Conservation (phyloP, 2,113 vertebrate species). For the Trachemys scripta region DNA sequence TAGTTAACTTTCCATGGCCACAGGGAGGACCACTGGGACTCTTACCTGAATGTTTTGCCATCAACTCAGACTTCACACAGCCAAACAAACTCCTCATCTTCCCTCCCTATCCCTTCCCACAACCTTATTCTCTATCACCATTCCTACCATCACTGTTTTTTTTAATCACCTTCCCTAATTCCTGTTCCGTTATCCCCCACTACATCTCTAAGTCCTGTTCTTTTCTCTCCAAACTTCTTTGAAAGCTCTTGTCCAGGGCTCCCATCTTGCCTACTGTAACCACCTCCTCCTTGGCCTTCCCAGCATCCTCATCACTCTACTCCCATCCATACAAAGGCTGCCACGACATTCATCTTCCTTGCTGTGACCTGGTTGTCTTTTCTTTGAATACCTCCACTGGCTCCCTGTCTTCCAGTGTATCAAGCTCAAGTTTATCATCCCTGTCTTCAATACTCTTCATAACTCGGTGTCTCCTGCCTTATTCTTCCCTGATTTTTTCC, state of each 20-base stretch:
- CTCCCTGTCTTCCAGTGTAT: background rate
- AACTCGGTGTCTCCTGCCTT: slow-evolving; percentile 52
- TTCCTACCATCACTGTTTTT: background rate
- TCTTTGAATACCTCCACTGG: background rate
- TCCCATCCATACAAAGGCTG: background rate
- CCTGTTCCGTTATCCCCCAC: background rate
- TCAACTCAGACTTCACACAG: background rate
- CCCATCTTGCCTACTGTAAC: fast-evolving
- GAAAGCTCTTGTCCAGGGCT: background rate
- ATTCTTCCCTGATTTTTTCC: slow-evolving; percentile 71
- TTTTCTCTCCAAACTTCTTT: fast-evolving
- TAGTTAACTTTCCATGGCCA: background rate
- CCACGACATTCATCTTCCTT: fast-evolving
- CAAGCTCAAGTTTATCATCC: slow-evolving; percentile 49
- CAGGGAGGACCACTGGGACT: background rate
- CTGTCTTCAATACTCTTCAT: background rate
- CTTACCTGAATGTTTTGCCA: background rate
- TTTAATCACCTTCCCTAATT: background rate
- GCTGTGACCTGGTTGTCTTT: fast-evolving
- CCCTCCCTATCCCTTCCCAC: background rate
- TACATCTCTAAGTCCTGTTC: background rate
- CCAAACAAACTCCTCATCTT: background rate
- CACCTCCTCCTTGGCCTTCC: background rate
- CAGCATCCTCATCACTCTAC: fast-evolving
- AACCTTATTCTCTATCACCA: background rate